Conservation (phyloP, 37 sponge, comb jelly and placozoan genomes). For the Amphimedon queenslandica region DNA sequence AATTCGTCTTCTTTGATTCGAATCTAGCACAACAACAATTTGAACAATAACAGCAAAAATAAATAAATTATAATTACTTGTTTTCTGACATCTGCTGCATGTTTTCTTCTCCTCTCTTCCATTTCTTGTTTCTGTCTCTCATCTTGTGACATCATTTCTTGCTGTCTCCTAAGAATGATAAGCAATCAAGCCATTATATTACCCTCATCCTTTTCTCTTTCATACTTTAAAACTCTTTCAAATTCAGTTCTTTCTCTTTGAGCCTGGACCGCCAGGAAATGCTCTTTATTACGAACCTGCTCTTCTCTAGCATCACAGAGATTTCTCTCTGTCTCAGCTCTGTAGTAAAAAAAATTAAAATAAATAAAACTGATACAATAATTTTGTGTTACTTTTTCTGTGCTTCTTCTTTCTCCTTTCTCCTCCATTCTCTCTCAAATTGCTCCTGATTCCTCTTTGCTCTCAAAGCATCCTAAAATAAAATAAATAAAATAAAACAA, state of each 20-base stretch:
- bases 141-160: conserved; percentile 61
- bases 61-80: conserved; percentile 62
- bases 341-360: conserved; percentile 5
- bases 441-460: conserved; percentile 96
- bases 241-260: conserved; percentile 93
- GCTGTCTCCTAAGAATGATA: conserved; percentile 60
- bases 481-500: background rate
- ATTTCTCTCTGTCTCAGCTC: conserved; percentile 72
- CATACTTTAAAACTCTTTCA: conserved; percentile 85
- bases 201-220: background rate
- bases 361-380: background rate
- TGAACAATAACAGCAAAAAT: background rate
- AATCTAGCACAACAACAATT: background rate
- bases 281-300: conserved; percentile 88
- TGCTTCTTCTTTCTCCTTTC: conserved; percentile 87
- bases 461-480: conserved; percentile 78
- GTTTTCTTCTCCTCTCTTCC: conserved; percentile 19
- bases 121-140: conserved; percentile 29
- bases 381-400: conserved; percentile 68
- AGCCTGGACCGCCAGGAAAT: conserved; percentile 92
- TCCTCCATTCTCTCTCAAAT: conserved; percentile 94
- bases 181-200: background rate
- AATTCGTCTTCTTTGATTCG: conserved; percentile 70
- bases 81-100: conserved; percentile 77
- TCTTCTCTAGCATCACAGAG: conserved; percentile 72